These are phyloP conservation scores for Amiota communis DNA, from an alignment of 2,888 invertebrate genomes.

Conservation along the genomic window DNA sequence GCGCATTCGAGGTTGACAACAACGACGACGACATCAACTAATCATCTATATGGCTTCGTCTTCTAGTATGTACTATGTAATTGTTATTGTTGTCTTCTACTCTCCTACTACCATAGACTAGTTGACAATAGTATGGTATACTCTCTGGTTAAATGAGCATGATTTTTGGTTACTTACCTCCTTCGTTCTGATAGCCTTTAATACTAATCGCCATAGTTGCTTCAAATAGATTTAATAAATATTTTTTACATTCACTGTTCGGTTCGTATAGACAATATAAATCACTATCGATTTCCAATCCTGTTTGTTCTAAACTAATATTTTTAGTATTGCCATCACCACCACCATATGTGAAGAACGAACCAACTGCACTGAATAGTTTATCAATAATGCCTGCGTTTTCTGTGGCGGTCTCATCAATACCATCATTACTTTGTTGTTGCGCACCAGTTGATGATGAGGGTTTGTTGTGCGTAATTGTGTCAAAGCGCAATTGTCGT, in stretches of 20 bases:
- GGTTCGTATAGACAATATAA: slow-evolving; percentile 59
- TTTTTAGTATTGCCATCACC: slow-evolving; percentile 15
- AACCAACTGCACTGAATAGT: slow-evolving; percentile 65
- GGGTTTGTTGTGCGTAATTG: background rate
- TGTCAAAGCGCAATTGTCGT: slow-evolving; percentile 21
- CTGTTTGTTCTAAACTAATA: slow-evolving; percentile 13
- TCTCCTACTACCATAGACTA: background rate
- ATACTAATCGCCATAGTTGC: slow-evolving; percentile 70
- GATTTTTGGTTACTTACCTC: slow-evolving; percentile 60
- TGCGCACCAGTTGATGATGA: slow-evolving; percentile 10
- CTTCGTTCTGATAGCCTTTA: slow-evolving; percentile 67
- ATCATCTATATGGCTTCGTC: slow-evolving; percentile 14
- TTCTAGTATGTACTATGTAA: background rate
- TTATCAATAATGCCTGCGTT: slow-evolving; percentile 56
- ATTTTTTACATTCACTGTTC: slow-evolving; percentile 67
- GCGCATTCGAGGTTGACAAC: slow-evolving; percentile 21
- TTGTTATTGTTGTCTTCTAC: background rate
- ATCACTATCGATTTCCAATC: slow-evolving; percentile 51
- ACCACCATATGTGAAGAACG: slow-evolving; percentile 56
- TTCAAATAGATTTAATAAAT: slow-evolving; percentile 70
- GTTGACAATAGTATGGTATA: background rate
- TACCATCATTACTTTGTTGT: slow-evolving; percentile 42
- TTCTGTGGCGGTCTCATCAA: slow-evolving; percentile 37
- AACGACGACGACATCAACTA: background rate
- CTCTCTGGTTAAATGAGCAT: background rate